Evolutionary conservation across 2,113 vertebrate genomes (phyloP), one percentile per base, ranked within the genome.

Genomic region (Trematomus loennbergii): DNA sequence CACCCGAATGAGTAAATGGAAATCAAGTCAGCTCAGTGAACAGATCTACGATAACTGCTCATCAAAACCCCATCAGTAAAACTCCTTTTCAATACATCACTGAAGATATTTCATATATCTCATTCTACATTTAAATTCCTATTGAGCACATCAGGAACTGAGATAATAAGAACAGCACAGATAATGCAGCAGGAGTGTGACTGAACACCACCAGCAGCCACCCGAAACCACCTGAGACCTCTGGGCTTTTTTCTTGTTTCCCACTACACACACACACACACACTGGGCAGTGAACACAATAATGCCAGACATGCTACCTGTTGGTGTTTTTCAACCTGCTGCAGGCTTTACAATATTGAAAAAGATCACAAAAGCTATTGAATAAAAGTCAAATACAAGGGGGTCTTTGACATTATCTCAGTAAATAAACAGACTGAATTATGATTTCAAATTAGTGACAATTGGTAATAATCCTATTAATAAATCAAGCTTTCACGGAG

Each of bases 1-100:
- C 25, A 75, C 16, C 46, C 16, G 58, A 57, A 46, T 55, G 72
- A 76, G n/a, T 25, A 46, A 75, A 69, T 22, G 13, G 43, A 68
- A 68, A 62, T 66, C 13, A 17, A 54, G 13, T 22, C 43, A 54
- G 53, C 45, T 33, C 25, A 65, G 17, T 4, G 73, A 67, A 25
- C 40, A 66, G 36, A n/a, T 53, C 54, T 18, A 46, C 15, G 2
- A 20, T n/a, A 33, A 33, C 12, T 3, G 64, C 36, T 60, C 60
- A 57, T n/a, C 66, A 53, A 48, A 52, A 3, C 6, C 36, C 50
- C 22, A 12, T 11, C 52, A 46, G 43, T 29, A 18, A 59, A 58
- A 11, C 22, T 9, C 49, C 2, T 29, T n/a, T 15, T 20, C 52
- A 54, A 63, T 49, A 15, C 36, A 40, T 50, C 15, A 79, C 25